Evolutionary conservation across 2,888 invertebrate genomes (phyloP), one percentile per base, ranked within the genome.

Genomic region (Andrena fulva): DNA sequence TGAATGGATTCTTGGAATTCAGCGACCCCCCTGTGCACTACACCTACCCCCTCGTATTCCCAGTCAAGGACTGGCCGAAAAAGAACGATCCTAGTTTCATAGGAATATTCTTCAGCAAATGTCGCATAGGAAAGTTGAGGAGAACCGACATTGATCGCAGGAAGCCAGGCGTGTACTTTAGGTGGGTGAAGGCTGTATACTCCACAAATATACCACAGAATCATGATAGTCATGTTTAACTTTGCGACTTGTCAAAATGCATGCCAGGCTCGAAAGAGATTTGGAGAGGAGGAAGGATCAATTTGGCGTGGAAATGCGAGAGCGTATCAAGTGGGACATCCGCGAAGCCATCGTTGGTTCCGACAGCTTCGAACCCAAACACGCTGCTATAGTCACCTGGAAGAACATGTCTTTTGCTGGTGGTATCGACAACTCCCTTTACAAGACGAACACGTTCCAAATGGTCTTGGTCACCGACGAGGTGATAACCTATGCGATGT

Each of bases 391-490:
- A 81, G 96, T 98, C 74, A 99, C 99, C 0, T 99, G 99, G 99
- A 98, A 98, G 94, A 99, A 99, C 94, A 97, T 99, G 94, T 97
- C 98, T 0, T 98, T 98, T 93, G 96, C 97, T 91, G 98, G 98
- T 70, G 98, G 98, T 87, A 97, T 97, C 89, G 96, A 96, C 85
- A 96, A 97, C 93, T 96, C 97, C 0, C 94, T 97, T n/a, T 96
- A 95, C 91, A 95, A 98, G 97, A 98, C 98, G 1, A 99, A 99
- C 93, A 98, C 99, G 0, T 99, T 99, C 95, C 99, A 99, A 96
- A 95, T 98, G 95, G 96, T 99, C 2, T 93, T 99, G 71, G 98
- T 97, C 0, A 98, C 99, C 0, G 98, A 99, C 92, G 99, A 98
- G 95, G 97, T 98, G 2, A 97, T 97, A 91, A 98, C 99, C 0